These are phyloP conservation scores for Morone saxatilis DNA, from an alignment of 2,113 vertebrate species.

Conservation along the genomic window DNA sequence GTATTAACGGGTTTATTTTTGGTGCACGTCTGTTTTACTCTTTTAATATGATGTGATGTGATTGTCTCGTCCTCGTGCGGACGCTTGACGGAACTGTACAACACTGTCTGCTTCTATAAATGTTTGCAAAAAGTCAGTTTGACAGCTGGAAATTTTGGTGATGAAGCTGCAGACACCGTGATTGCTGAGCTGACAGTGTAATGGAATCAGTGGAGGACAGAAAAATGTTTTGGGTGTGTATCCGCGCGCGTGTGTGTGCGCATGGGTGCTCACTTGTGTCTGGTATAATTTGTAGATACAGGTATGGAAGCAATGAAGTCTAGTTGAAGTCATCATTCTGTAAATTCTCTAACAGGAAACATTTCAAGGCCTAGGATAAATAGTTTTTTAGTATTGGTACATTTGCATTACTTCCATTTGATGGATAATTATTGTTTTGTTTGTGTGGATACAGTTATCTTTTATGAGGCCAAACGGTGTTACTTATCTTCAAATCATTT, in stretches of 20 bases:
- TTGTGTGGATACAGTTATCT: not conserved
- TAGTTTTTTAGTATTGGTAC: not conserved
- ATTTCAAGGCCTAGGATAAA: not conserved
- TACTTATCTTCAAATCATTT: not conserved
- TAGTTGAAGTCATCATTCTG: not conserved
- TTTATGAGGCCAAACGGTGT: not conserved
- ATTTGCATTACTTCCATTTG: not conserved
- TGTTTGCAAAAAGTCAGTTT: not conserved
- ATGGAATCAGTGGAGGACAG: not conserved
- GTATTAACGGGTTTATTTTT: not conserved
- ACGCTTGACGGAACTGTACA: not conserved
- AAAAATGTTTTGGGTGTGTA: not conserved
- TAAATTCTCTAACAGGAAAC: not conserved
- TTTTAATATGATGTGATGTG: not conserved
- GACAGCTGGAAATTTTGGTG: not conserved
- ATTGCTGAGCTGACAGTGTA: not conserved
- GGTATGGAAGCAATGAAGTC: not conserved
- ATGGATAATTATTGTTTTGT: not conserved
- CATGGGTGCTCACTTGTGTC: not conserved
- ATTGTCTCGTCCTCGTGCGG: not conserved
- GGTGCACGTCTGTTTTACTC: not conserved
- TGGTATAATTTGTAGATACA: not conserved
- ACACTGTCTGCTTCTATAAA: not conserved
- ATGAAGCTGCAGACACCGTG: constrained; percentile 7
- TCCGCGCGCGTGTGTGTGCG: not conserved